Percentiles rank a stretch among this genome's conserved stretches.
Conservation (phyloP, 2,888 invertebrate species). For the Drosophila paracracens region DNA sequence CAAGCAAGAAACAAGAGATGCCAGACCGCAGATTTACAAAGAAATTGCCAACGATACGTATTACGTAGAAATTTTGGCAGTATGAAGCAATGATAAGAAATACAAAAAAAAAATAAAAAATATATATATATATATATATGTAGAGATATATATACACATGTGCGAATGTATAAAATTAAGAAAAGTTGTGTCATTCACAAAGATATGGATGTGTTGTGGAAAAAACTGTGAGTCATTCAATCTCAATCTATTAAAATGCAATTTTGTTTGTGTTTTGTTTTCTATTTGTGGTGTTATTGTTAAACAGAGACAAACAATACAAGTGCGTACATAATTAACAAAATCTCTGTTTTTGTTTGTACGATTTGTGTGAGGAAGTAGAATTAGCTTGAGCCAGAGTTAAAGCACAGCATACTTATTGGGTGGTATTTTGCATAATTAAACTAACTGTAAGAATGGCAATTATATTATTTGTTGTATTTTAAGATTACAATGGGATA, state of each 20-base stretch:
- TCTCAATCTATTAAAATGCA: background rate
- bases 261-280: conserved; percentile 7
- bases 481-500: background rate
- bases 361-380: background rate
- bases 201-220: background rate
- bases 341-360: background rate
- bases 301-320: background rate
- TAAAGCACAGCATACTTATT: conserved; percentile 33
- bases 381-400: background rate
- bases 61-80: conserved; percentile 29
- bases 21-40: conserved; percentile 34
- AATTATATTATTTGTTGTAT: background rate
- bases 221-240: conserved; percentile 14
- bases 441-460: background rate
- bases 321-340: background rate
- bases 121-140: background rate
- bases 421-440: conserved; percentile 16
- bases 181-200: conserved; percentile 5
- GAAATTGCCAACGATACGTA: conserved; percentile 18
- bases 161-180: background rate
- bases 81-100: conserved; percentile 17
- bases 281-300: background rate
- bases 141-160: background rate
- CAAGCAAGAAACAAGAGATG: conserved; percentile 37
- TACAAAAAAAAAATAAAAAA: background rate